Conservation (phyloP, 2,113 vertebrate genomes). For the Gobius niger region DNA sequence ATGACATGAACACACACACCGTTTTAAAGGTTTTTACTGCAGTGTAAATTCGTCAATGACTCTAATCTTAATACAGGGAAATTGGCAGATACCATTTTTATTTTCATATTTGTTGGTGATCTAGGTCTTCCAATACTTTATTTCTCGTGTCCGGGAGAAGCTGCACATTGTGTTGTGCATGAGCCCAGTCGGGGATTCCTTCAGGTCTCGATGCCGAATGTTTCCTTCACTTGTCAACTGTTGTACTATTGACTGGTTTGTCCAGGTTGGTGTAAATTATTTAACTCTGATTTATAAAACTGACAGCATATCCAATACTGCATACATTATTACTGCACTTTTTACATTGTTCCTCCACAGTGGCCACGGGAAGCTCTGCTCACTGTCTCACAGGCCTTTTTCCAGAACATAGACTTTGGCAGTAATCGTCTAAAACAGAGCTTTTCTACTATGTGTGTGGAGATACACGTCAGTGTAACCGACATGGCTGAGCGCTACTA, state of each 20-base stretch:
- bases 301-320: not conserved
- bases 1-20: not conserved
- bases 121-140: conserved; percentile 85
- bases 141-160: conserved; percentile 82
- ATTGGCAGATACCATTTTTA: not conserved
- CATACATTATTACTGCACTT: not conserved
- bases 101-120: not conserved
- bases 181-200: conserved; percentile 84
- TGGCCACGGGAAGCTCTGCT: conserved; percentile 84
- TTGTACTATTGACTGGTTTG: conserved; percentile 88
- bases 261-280: conserved; percentile 71
- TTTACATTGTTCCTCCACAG: conserved; percentile 42
- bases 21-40: not conserved
- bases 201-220: conserved; percentile 84
- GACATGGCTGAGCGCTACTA: conserved; percentile 84
- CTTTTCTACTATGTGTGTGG: conserved; percentile 84
- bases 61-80: no score
- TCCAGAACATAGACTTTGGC: conserved; percentile 75
- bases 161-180: conserved; percentile 85
- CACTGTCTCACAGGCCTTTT: conserved; percentile 83
- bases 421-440: conserved; percentile 76
- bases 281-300: not conserved
- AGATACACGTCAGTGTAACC: conserved; percentile 81
- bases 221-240: conserved; percentile 87
- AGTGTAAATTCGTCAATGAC: no score